These are phyloP conservation scores for Melanerpes formicivorus DNA, from an alignment of 2,113 vertebrate species.

Conservation along the genomic window DNA sequence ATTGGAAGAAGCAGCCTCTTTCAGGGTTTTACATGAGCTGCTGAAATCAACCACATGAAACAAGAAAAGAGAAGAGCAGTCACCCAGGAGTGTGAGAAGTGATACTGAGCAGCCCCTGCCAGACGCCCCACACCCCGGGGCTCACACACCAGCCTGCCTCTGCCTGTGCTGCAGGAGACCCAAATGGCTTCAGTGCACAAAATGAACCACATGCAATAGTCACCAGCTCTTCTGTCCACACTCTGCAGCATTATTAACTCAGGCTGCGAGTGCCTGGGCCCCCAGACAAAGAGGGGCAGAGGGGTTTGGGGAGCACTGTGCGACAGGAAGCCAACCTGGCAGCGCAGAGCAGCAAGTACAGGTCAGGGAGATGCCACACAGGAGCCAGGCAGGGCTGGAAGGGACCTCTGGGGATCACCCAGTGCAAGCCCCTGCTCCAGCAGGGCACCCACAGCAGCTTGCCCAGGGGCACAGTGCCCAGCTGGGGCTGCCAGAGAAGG, in stretches of 20 bases:
- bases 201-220: conserved; percentile 53
- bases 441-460: no score
- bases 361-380: neutral
- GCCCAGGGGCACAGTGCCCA: no score
- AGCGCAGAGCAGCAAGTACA: neutral
- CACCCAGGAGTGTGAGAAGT: conserved; percentile 5
- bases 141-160: neutral
- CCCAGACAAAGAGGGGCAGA: neutral
- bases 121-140: conserved; percentile 19
- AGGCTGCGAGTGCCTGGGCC: neutral
- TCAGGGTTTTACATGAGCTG: neutral
- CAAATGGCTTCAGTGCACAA: conserved; percentile 57
- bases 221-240: conserved; percentile 16
- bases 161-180: neutral
- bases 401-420: no score
- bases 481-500: no score
- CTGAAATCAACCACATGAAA: conserved; percentile 28
- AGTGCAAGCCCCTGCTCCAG: no score
- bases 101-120: conserved; percentile 49
- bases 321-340: neutral
- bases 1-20: conserved; percentile 3
- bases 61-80: neutral
- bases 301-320: neutral
- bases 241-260: neutral
- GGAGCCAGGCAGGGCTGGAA: no score